Base-by-base conservation (phyloP, 2,113 vertebrate genomes). In the Pseudorectes ferrugineus region DNA sequence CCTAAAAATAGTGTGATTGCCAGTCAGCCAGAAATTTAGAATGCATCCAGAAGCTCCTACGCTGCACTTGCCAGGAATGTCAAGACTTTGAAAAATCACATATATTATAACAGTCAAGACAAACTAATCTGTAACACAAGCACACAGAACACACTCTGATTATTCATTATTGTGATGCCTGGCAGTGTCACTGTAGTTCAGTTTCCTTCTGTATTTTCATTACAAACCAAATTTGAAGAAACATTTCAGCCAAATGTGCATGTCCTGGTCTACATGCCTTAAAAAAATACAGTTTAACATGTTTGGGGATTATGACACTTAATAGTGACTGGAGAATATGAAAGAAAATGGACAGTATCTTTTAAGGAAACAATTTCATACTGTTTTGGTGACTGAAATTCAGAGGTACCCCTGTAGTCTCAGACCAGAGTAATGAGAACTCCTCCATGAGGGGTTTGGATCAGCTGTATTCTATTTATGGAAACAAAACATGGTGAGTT, bases 51-150 rank as follows among this genome's bases (percentile, higher is more conserved):
- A 93, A 93, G 86, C 88, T 93, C 88, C 96, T 93, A 96, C 79
- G 15, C 94, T 45, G 67, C 78, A 61, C 91, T 97, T 88, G 75
- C 95, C 85, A 95, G 85, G 88, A 97, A 97, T 80, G 91, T 86
- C 88, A 95, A 92, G 94, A 93, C 95, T 95, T 85, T 70, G 82
- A 97, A 95, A 95, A 96, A 85, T 83, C 75, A 70, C 82, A 76
- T 78, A 68, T 36, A 80, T 70, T 88, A 8, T 33, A 94, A 88
- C 67, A 92, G 72, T 83, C 71, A 93, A 93, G 92, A 94, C 82
- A 82, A 92, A 92, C 88, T 90, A 70, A 88, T 90, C 82, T 93
- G 82, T 81, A 93, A 85, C 72, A 88, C 72, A 85, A 70, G 85
- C 78, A 88, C 66, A 88, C 33, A 80, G 36, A 26, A 66, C 35